A percentile compares a stretch with the other conserved stretches of the same genome.
Conservation (phyloP, 1,140 invertebrate genomes). For the Tribolium madens region DNA sequence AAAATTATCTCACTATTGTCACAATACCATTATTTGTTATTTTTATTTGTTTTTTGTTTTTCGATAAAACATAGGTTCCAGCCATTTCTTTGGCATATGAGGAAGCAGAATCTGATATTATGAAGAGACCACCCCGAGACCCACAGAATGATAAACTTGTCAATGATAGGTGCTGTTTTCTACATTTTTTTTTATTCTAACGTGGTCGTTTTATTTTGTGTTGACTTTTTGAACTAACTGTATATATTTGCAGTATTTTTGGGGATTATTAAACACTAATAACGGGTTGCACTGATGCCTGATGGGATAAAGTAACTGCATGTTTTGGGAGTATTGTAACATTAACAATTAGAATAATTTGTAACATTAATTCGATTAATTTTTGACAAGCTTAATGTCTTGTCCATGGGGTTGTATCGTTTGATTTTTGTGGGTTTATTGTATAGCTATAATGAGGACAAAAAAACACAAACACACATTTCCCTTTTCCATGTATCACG, state of each 20-base stretch:
- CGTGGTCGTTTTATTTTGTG: slow-evolving; percentile 49
- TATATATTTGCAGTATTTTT: slow-evolving; percentile 42
- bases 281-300: slow-evolving; percentile 42
- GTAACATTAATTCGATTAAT: background rate
- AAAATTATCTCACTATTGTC: slow-evolving; percentile 4
- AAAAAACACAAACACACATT: slow-evolving; percentile 54
- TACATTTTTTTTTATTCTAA: slow-evolving; percentile 57
- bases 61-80: slow-evolving; percentile 79
- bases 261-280: slow-evolving; percentile 31
- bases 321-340: background rate
- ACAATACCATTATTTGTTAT: background rate
- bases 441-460: slow-evolving; percentile 34
- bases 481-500: slow-evolving; percentile 51
- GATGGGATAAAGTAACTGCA: slow-evolving; percentile 25
- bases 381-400: slow-evolving; percentile 22
- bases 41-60: slow-evolving; percentile 50
- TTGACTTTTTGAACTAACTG: slow-evolving; percentile 19
- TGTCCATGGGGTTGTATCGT: slow-evolving; percentile 41
- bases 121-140: slow-evolving; percentile 99
- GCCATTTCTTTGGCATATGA: slow-evolving; percentile 99
- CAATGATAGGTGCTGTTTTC: slow-evolving; percentile 87
- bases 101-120: slow-evolving; percentile 99
- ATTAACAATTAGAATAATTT: slow-evolving; percentile 6
- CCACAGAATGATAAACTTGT: slow-evolving; percentile 96
- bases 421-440: slow-evolving; percentile 36